phyloP scores from a whole-genome alignment of 2,888 invertebrate species.

The Sepioteuthis lessoniana region DNA sequence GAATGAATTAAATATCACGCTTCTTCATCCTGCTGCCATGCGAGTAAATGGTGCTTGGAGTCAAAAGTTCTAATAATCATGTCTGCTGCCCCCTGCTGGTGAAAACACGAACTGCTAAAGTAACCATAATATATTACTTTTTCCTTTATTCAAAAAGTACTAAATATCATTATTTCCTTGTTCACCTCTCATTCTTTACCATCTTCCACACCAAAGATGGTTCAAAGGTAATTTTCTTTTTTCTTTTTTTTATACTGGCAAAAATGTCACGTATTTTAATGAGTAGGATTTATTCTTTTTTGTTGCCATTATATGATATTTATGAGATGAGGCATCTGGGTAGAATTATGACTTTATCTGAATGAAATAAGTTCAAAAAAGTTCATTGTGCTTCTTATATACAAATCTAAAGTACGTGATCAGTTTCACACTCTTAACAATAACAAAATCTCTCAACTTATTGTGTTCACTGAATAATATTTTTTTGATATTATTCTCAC shows the following conservation, averaged over 20 bases:
- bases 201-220: background rate
- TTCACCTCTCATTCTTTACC: background rate
- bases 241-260: background rate
- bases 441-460: too few relatives aligned
- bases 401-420: background rate
- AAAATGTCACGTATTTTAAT: slow-evolving; percentile 23
- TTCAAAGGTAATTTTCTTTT: background rate
- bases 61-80: background rate
- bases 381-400: background rate
- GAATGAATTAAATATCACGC: background rate
- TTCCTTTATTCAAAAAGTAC: background rate
- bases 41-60: too few relatives aligned
- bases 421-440: background rate
- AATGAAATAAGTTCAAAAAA: background rate
- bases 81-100: slow-evolving; percentile 8
- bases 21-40: too few relatives aligned
- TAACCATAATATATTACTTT: slow-evolving; percentile 21
- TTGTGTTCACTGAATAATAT: too few relatives aligned
- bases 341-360: background rate
- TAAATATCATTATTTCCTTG: background rate
- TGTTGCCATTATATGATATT: background rate
- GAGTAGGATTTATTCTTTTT: background rate
- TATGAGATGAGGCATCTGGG: background rate
- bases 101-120: background rate
- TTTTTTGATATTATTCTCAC: too few relatives aligned